Evolutionary conservation across 2,113 vertebrate genomes (phyloP).

Genomic region (Sarotherodon lohbergeri): DNA sequence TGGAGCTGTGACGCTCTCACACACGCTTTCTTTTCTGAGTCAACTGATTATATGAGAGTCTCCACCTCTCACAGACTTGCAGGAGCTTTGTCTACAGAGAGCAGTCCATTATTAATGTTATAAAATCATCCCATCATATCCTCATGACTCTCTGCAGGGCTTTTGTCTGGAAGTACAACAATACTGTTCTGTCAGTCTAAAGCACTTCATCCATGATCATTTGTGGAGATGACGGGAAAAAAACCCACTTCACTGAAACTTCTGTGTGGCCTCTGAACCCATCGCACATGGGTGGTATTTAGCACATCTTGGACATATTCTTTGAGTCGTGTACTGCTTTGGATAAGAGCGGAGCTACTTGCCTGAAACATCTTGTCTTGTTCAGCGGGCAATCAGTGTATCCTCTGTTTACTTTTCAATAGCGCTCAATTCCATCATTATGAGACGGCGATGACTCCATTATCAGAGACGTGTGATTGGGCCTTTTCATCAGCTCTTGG

Average conservation of each 20-base stretch:
- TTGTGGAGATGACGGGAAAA: not conserved
- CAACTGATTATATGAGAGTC: not conserved
- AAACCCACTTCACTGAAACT: not conserved
- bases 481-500: slow-evolving; percentile 64
- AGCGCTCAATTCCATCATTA: slow-evolving; percentile 59
- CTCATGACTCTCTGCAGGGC: not conserved
- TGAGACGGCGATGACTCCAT: slow-evolving; percentile 48
- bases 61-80: not conserved
- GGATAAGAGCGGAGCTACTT: slow-evolving; percentile 5
- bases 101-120: not conserved
- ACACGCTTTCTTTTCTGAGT: not conserved
- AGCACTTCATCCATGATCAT: not conserved
- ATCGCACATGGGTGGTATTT: not conserved
- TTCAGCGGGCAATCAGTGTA: slow-evolving; percentile 56
- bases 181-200: not conserved
- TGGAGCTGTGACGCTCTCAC: not conserved
- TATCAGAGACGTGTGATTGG: slow-evolving; percentile 62
- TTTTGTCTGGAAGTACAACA: not conserved
- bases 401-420: slow-evolving; percentile 62
- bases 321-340: not conserved
- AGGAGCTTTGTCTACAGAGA: not conserved
- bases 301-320: slow-evolving; percentile 24
- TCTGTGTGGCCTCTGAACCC: not conserved
- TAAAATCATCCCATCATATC: not conserved
- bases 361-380: slow-evolving; percentile 19